Evolutionary conservation across 2,113 vertebrate genomes (phyloP), one percentile per base, ranked within the genome.

Genomic region (Stercorarius parasiticus): DNA sequence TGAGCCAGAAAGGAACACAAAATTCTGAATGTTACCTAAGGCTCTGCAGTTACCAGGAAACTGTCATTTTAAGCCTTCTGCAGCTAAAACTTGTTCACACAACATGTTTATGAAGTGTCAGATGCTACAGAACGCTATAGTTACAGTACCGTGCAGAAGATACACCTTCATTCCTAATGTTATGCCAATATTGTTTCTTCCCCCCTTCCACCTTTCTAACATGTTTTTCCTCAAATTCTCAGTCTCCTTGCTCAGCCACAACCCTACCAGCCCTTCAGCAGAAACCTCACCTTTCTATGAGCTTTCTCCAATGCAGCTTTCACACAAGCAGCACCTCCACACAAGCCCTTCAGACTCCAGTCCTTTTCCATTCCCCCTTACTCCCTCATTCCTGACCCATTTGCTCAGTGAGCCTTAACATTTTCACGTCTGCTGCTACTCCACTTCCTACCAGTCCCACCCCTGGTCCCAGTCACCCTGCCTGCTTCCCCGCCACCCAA

Each of bases 21-120:
- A 85, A 82, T 83, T 88, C 64, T 74, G 65, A 65, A 69, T 27
- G 42, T 53, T 65, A 95, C 62, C 53, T 69, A 73, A 90, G 90
- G 58, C 78, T 73, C 87, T 14, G 45, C 78, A 96, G 92, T 90
- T 93, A 87, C 93, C 70, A 94, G 73, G 59, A 92, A 88, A 95
- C 78, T 38, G 45, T 70, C 15, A 42, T 82, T 93, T 82, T 56
- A 91, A 93, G 45, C 67, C 49, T 94, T 87, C 78, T 79, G 85
- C 78, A 86, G 87, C 62, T 56, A 88, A 59, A 90, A 82, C 66
- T 45, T 85, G 53, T 93, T 96, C 95, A 80, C 73, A 65, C 82
- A 91, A 85, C 53, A 65, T 40, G 62, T 85, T 95, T 93, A 80
- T 66, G 29, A 96, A 92, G 86, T 47, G 76, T 71, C 71, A 81